Evolutionary conservation across 2,888 invertebrate genomes (phyloP).

Genomic region (Tuta absoluta): DNA sequence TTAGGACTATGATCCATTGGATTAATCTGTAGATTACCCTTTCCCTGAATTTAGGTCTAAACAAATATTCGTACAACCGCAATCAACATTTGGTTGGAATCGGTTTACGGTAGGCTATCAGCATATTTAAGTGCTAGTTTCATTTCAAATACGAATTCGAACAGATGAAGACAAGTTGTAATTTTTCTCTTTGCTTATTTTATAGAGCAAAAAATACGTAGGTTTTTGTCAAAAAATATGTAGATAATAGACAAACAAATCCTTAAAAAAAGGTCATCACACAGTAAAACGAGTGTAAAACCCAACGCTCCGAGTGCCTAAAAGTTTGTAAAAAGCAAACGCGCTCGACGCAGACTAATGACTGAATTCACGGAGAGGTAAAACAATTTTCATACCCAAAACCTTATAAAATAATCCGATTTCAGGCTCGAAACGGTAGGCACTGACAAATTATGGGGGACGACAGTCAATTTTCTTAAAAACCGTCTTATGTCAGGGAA

Average conservation of each 20-base stretch:
- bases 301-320: background rate
- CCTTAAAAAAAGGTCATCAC: background rate
- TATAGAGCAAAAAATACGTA: too few species aligned
- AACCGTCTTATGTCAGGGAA: constrained; percentile 25
- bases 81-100: constrained; percentile 21
- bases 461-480: constrained; percentile 28
- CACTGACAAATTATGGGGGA: constrained; percentile 29
- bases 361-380: constrained; percentile 12
- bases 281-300: background rate
- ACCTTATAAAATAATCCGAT: constrained; percentile 24
- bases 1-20: too few species aligned
- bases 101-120: background rate
- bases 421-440: constrained; percentile 12
- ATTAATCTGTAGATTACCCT: background rate
- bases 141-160: too few species aligned
- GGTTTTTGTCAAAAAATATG: too few species aligned
- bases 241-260: background rate
- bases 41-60: background rate
- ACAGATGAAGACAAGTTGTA: too few species aligned
- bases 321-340: constrained; percentile 19
- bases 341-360: constrained; percentile 11
- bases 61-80: background rate
- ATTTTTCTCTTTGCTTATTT: too few species aligned
- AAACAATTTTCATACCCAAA: constrained; percentile 23
- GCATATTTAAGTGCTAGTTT: constrained; percentile 3